Base-by-base conservation (phyloP, 1,140 invertebrate genomes). In the Adelges cooleyi region DNA sequence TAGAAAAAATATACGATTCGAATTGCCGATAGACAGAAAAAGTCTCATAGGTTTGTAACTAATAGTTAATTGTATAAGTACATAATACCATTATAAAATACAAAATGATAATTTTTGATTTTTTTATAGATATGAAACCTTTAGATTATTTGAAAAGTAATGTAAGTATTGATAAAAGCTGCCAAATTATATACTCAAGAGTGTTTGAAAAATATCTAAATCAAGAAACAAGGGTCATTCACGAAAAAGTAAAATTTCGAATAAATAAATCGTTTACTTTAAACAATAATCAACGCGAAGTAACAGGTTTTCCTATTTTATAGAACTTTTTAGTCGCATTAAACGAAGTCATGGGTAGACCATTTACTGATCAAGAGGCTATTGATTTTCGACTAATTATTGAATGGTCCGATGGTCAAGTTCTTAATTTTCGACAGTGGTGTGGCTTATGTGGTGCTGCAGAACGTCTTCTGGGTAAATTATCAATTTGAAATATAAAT, bases 391-490 rank as follows among this genome's bases (percentile, higher is more conserved):
- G 71, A 33, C 66, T 65, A 23, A 70, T 81, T 3, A 74, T 84
- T 66, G 78, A 75, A 15, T 81, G 80, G 74, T 71, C 76, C 1
- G 71, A 74, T 20, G 71, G 73, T 2, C 77, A 80, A 49, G 72
- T 76, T 1, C 68, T 85, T 18, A 79, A 81, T 71, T 86, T 83
- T 71, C 76, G 81, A 44, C 80, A 78, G 3, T 87, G 84, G 81
- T 84, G 83, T 70, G 83, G 84, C 11, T 71, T 86, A 17, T 85
- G 83, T 69, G 84, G 82, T 0, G 73, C 81, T 5, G 81, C 80
- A 68, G 84, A 87, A 71, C 74, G 85, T 65, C 71, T 83, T 44
- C 73, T 82, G 4, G 78, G 79, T 23, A 71, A 33, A 33, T n/a
- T n/a, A n/a, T n/a, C n/a, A n/a, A n/a, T n/a, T n/a, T n/a, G n/a